Conservation (phyloP, 2,888 invertebrate genomes). For the Phragmatobia fuliginosa region DNA sequence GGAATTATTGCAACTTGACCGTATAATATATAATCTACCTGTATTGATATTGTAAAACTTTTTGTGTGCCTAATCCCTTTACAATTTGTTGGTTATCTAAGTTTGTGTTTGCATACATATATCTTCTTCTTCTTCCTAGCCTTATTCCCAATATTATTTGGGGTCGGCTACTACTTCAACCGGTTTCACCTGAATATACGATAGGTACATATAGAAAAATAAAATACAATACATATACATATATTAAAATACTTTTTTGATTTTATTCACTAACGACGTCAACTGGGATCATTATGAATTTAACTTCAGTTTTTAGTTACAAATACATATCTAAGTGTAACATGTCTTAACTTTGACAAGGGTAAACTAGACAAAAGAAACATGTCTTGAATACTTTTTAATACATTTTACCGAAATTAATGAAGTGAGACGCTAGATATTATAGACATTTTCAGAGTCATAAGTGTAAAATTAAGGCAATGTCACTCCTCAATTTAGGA, state of each 20-base stretch:
- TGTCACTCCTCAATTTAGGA: background rate
- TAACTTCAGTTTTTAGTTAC: background rate
- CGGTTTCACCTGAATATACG: too few species aligned
- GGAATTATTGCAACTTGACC: too few species aligned
- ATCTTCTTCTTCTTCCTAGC: too few species aligned
- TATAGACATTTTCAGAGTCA: constrained; percentile 32
- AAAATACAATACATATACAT: too few species aligned
- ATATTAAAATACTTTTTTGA: background rate
- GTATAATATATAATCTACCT: too few species aligned
- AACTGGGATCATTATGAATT: background rate
- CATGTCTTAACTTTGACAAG: constrained; percentile 57
- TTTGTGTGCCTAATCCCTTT: too few species aligned
- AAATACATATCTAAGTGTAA: constrained; percentile 22
- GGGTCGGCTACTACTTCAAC: too few species aligned
- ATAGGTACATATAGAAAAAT: too few species aligned
- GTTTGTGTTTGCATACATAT: too few species aligned
- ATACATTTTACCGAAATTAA: constrained; percentile 58
- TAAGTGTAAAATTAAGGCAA: constrained; percentile 22
- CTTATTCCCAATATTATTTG: too few species aligned
- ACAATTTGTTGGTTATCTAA: too few species aligned
- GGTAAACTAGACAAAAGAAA: constrained; percentile 48
- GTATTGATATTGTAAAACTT: too few species aligned
- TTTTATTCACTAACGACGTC: background rate
- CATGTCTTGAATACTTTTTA: constrained; percentile 38
- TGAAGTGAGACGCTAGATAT: constrained; percentile 47